Evolutionary conservation across 2,797 vertebrate species (phyloP).

Genomic region (Cottoperca gobio): DNA sequence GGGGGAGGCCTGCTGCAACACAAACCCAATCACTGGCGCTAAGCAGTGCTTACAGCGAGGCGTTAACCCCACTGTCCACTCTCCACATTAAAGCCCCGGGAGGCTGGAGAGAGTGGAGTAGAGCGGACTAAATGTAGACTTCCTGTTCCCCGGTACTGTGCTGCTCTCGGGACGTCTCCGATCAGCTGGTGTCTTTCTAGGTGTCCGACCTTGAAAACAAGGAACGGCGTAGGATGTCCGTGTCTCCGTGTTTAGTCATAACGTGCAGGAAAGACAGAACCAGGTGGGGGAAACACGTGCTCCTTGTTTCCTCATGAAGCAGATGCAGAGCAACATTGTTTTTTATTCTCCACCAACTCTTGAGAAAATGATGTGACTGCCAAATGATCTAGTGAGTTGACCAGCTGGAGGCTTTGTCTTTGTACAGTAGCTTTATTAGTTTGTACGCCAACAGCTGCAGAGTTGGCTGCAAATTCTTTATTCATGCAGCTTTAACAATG

Average conservation of each 20-base stretch:
- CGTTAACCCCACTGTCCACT: conserved; percentile 83
- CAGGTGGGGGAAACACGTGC: not conserved
- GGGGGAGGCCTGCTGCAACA: conserved; percentile 66
- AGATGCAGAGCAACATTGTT: not conserved
- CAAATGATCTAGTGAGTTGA: too few species aligned
- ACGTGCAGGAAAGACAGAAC: not conserved
- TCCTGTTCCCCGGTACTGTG: conserved; percentile 43
- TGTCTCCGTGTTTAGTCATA: not conserved
- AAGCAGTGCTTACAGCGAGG: conserved; percentile 83
- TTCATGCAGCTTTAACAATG: not conserved
- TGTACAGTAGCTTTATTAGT: not conserved
- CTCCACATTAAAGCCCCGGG: conserved; percentile 75
- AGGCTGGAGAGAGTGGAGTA: conserved; percentile 62
- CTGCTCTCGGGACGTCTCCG: conserved; percentile 58
- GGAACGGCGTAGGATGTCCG: not conserved
- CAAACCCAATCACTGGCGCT: conserved; percentile 82
- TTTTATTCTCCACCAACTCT: not conserved
- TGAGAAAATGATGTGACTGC: not conserved
- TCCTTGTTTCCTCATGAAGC: not conserved
- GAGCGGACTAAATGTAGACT: conserved; percentile 79
- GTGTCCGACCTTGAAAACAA: conserved; percentile 68
- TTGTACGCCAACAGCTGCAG: not conserved
- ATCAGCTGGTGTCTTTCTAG: conserved; percentile 63
- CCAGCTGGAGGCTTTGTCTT: too few species aligned
- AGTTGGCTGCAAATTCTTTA: not conserved